These are phyloP conservation scores for Melanotaenia parkinsoni DNA, from an alignment of 2,797 vertebrate genomes.

Conservation along the genomic window DNA sequence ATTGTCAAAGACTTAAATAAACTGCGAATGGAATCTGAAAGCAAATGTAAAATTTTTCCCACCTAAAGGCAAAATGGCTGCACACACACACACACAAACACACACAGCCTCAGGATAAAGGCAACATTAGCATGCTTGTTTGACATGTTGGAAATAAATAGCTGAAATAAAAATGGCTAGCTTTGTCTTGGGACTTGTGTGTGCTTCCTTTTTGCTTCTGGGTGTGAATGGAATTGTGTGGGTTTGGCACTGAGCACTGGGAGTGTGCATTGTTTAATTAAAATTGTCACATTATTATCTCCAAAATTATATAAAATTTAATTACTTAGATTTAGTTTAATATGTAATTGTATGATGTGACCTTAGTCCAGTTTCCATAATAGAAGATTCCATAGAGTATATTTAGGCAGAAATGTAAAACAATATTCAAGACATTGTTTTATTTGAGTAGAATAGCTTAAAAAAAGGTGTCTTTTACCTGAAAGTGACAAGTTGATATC, in stretches of 20 bases:
- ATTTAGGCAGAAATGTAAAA: neutral
- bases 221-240: neutral
- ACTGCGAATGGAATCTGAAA: neutral
- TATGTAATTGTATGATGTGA: neutral
- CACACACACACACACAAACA: neutral
- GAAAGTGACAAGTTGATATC: too few relatives aligned
- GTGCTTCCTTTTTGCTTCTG: neutral
- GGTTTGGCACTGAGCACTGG: neutral
- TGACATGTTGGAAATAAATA: neutral
- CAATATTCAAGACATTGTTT: neutral
- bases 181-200: neutral
- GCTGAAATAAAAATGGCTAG: neutral
- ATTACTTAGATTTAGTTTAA: neutral
- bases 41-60: neutral
- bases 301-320: neutral
- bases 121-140: slow-evolving; percentile 4
- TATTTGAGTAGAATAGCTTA: neutral
- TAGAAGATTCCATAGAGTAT: neutral
- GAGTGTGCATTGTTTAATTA: neutral
- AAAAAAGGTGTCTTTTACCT: neutral
- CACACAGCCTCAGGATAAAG: slow-evolving; percentile 3
- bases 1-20: neutral
- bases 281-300: neutral
- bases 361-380: neutral
- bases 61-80: neutral